Evolutionary conservation across 2,888 invertebrate species (phyloP), one percentile per base, ranked within the genome.

Genomic region (Xestia xanthographa): DNA sequence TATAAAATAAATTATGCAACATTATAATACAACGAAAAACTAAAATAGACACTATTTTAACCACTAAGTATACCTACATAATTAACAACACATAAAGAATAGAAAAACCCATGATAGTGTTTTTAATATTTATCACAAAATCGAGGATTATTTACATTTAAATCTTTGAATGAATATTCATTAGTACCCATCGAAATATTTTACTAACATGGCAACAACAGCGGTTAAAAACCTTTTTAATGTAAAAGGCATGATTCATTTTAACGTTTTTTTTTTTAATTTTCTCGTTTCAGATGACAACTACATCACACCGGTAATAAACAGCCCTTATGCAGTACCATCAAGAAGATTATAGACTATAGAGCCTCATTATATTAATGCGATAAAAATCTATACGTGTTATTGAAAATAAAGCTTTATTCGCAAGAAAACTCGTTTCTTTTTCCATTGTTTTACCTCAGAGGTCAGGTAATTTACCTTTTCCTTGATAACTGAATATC

Each of bases 401-500:
- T 76, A 79, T 71, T 80, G 75, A 75, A 87, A 84, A 86, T 81
- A 77, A 82, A 86, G 20, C 85, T 77, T 20, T 85, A 86, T 72
- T 14, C 1, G 14, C 34, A 43, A 53, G 20, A 4, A 3, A 17
- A 72, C 45, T 74, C 38, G 87, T 78, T 62, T 68, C 26, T 43
- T 75, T 75, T 79, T 86, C 48, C 41, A 68, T 66, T 72, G 65
- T 50, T 17, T 69, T 12, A 26, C 1, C 6, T 4, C 66, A 69
- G 38, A 80, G 72, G 53, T 76, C 79, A 69, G 85, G 83, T 89
- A 84, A 78, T 75, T 86, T 85, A 85, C 88, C 84, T 84, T 88
- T 85, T 83, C 80, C 87, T 75, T 75, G 66, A 60, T 86, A 80
- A 86, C 83, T 79, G 72, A 84, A 77, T 77, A 85, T 77, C 80